Evolutionary conservation across 1,140 invertebrate species (phyloP), one percentile per base, ranked within the genome.

Genomic region (Harlomillsia oculata): DNA sequence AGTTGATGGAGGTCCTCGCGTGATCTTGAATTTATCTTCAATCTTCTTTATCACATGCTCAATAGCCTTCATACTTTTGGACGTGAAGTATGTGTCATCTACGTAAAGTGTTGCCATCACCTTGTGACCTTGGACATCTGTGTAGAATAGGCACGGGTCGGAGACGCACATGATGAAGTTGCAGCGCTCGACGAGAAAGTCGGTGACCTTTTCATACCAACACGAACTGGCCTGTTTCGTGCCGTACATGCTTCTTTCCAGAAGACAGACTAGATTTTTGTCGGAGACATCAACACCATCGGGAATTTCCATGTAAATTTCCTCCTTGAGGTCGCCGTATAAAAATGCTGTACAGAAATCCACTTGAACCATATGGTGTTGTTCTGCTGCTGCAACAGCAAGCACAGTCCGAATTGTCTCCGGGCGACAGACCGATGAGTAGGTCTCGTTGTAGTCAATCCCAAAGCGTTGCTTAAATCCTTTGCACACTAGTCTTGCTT

Each of bases 271-370:
- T 51, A 51, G 43, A n/a, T 59, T 44, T 14, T 50, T 5, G 2
- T 13, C 49, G 3, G 1, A 9, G 40, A 9, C 11, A 9, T 30
- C 13, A n/a, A 18, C 37, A 3, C 49, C 49, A 25, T 52, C 18
- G 1, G 49, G 49, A 13, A 23, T 16, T n/a, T 26, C n/a, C 32
- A 52, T 39, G 32, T 23, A 52, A 4, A 52, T 39, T 4, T n/a
- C 23, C 20, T 52, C 49, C 14, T 52, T 37, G 6, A 73, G 41
- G 13, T 67, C 43, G 14, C 71, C 70, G 66, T 74, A 60, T 1
- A 74, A 49, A 60, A 72, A 75, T 3, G 73, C 74, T 50, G 70
- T 70, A 60, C 68, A 71, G 5, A 76, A 67, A 66, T 76, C 49
- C 13, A 16, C 36, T 30, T 36, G 30, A 14, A 34, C 16, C 6